Conservation (phyloP, 2,113 vertebrate genomes). For the Brienomyrus brachyistius region DNA sequence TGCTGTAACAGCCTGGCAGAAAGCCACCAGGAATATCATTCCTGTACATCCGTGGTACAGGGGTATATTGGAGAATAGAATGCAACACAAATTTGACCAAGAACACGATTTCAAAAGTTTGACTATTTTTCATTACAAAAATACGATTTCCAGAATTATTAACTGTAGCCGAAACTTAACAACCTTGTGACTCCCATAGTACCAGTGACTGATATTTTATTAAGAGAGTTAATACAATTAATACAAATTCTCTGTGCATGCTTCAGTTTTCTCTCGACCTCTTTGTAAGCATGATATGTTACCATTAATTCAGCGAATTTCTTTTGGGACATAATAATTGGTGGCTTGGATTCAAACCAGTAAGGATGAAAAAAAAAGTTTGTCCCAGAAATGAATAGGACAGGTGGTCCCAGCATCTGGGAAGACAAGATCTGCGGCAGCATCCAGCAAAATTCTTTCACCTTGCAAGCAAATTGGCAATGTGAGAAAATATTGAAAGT, state of each 20-base stretch:
- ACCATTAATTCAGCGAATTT: conserved; percentile 31
- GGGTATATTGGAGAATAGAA: background rate
- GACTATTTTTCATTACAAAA: background rate
- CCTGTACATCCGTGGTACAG: background rate
- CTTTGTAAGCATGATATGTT: conserved; percentile 31
- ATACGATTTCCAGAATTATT: background rate
- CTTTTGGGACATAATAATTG: conserved; percentile 21
- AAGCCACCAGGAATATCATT: background rate
- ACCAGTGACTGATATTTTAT: background rate
- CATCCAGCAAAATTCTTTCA: conserved; percentile 52
- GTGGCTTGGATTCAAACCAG: conserved; percentile 24
- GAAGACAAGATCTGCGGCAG: conserved; percentile 43
- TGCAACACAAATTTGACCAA: background rate
- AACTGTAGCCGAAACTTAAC: background rate
- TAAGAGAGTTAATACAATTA: background rate
- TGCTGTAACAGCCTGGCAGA: background rate
- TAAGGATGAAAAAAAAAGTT: conserved; percentile 27
- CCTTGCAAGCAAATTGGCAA: conserved; percentile 66
- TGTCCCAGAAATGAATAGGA: conserved; percentile 57
- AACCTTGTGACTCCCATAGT: background rate
- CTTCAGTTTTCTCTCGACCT: conserved; percentile 6
- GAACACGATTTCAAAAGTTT: background rate
- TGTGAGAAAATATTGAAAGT: conserved; percentile 62
- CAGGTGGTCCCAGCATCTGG: conserved; percentile 68
- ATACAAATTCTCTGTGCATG: conserved; percentile 15